Percentiles rank a stretch among this genome's conserved stretches.
These are phyloP conservation scores for Limnephilus rhombicus DNA, from an alignment of 2,888 invertebrate species.

Conservation along the genomic window DNA sequence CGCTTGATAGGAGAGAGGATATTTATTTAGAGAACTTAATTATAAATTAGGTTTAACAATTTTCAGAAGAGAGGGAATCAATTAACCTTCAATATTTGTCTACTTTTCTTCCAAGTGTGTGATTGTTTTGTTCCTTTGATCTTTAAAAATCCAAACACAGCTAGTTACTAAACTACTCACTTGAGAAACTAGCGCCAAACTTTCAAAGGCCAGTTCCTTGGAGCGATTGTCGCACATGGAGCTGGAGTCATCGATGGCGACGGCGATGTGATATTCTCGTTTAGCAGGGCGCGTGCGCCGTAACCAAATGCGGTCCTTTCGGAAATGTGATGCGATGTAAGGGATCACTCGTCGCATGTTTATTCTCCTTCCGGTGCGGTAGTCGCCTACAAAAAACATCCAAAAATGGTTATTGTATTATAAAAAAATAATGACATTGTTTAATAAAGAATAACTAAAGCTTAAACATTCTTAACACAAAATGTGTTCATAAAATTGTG, in stretches of 20 bases:
- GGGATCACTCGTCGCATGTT: constrained; percentile 98
- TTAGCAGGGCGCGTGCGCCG: constrained; percentile 96
- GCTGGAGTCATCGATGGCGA: constrained; percentile 98
- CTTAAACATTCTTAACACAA: not conserved
- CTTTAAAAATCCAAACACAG: no score
- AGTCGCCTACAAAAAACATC: constrained; percentile 87
- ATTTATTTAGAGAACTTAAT: no score
- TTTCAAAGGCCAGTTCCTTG: constrained; percentile 95
- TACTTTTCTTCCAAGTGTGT: no score
- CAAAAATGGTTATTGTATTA: not conserved
- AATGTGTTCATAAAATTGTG: not conserved
- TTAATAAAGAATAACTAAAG: not conserved
- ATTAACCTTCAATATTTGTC: no score
- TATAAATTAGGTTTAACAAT: no score
- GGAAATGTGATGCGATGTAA: constrained; percentile 98
- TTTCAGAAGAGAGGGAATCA: no score
- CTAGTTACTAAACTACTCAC: constrained; percentile 69
- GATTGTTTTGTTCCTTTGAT: no score
- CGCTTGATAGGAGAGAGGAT: no score
- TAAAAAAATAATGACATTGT: no score
- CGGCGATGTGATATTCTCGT: constrained; percentile 95
- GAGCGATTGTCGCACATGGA: constrained; percentile 94
- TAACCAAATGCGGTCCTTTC: constrained; percentile 99
- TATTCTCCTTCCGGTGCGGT: constrained; percentile 95
- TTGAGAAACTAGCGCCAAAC: constrained; percentile 92